Percentiles rank a stretch among this genome's conserved stretches.
Conservation (phyloP, 2,888 invertebrate species). For the Cecidostiba fungosa region DNA sequence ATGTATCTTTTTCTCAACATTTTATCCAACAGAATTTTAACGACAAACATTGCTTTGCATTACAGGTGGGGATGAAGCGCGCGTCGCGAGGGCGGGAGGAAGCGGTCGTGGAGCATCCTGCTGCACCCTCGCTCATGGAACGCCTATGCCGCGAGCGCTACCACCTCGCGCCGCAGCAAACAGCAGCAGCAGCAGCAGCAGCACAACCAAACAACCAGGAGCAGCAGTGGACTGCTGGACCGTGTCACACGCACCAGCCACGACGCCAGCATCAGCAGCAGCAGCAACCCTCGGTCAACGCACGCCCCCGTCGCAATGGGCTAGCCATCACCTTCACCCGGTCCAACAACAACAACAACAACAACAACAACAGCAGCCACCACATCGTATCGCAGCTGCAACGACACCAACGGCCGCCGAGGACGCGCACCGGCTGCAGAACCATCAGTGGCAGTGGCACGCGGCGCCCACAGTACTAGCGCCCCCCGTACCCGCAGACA, state of each 20-base stretch:
- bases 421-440: conserved; percentile 84
- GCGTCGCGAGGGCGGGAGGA: conserved; percentile 80
- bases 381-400: conserved; percentile 71
- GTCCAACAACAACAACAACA: conserved; percentile 71
- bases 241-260: conserved; percentile 70
- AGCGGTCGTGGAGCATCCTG: conserved; percentile 79
- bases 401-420: conserved; percentile 37
- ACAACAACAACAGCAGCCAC: conserved; percentile 71
- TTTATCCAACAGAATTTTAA: no score
- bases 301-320: conserved; percentile 41
- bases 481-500: conserved; percentile 59
- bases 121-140: conserved; percentile 78
- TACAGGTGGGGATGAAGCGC: conserved; percentile 80
- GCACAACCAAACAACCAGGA: conserved; percentile 39
- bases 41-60: conserved; percentile 44
- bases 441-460: conserved; percentile 72
- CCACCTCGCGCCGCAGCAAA: conserved; percentile 76
- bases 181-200: conserved; percentile 63
- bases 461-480: conserved; percentile 77
- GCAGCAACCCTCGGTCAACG: conserved; percentile 38
- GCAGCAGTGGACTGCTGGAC: conserved; percentile 65
- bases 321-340: conserved; percentile 65
- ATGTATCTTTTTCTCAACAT: no score
- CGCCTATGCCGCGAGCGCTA: conserved; percentile 77
- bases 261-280: conserved; percentile 58